These are phyloP conservation scores for Tupaia chinensis DNA, from an alignment of 2,113 vertebrate species.

Conservation along the genomic window DNA sequence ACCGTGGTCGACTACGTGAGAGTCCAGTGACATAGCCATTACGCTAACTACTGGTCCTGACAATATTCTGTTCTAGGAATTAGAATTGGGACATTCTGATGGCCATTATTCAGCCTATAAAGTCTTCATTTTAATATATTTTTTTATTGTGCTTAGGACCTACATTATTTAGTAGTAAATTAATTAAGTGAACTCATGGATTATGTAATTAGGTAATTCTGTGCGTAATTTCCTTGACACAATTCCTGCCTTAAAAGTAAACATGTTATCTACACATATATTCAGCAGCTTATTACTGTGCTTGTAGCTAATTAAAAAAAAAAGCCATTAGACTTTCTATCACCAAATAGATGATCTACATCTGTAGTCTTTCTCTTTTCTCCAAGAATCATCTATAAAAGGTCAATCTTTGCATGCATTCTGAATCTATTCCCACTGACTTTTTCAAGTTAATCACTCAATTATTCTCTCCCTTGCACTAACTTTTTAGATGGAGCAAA, in stretches of 20 bases:
- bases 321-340: not conserved
- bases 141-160: not conserved
- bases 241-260: constrained; percentile 42
- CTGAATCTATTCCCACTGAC: not conserved
- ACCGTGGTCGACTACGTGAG: too few relatives aligned
- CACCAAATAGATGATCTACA: not conserved
- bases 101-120: not conserved
- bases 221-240: not conserved
- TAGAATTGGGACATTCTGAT: not conserved
- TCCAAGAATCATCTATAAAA: not conserved
- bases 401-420: not conserved
- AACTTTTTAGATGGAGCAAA: not conserved
- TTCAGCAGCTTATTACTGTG: not conserved
- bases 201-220: constrained; percentile 15
- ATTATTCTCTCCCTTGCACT: not conserved
- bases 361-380: not conserved
- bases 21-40: too few relatives aligned
- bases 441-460: not conserved
- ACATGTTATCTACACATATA: not conserved
- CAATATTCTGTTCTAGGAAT: not conserved
- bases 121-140: not conserved
- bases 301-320: not conserved
- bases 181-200: not conserved
- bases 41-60: too few relatives aligned
- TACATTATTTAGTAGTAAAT: not conserved